A percentile compares a stretch with the other conserved stretches of the same genome.
These are phyloP conservation scores for Antheraea pernyi DNA, from an alignment of 1,140 invertebrate genomes.

Conservation along the genomic window DNA sequence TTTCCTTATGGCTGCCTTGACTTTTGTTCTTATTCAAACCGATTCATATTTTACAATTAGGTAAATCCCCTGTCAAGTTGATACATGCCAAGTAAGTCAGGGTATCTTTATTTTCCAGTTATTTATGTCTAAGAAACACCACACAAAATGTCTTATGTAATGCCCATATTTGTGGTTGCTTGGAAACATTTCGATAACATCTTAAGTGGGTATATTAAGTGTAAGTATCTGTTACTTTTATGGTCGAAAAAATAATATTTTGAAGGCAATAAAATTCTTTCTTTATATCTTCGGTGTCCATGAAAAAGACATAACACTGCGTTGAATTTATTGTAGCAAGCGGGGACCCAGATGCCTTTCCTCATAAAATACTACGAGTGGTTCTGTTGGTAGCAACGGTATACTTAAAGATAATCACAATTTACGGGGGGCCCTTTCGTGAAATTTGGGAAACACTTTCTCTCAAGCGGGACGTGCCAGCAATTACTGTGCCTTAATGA, in stretches of 20 bases:
- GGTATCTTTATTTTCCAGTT: no score
- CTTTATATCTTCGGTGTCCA: slow-evolving; percentile 50
- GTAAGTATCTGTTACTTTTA: slow-evolving; percentile 37
- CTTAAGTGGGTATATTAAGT: slow-evolving; percentile 27
- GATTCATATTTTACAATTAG: no score
- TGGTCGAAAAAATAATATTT: slow-evolving; percentile 48
- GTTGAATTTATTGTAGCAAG: slow-evolving; percentile 67
- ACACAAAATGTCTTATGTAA: not conserved
- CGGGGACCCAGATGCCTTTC: slow-evolving; percentile 68
- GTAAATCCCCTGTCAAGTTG: no score
- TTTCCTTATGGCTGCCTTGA: no score
- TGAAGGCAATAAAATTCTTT: slow-evolving; percentile 54
- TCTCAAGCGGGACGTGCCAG: slow-evolving; percentile 44
- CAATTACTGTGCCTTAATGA: slow-evolving; percentile 59
- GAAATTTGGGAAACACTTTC: slow-evolving; percentile 55
- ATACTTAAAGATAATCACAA: slow-evolving; percentile 71
- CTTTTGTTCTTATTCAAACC: no score
- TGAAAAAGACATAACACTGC: slow-evolving; percentile 63
- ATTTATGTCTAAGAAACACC: no score
- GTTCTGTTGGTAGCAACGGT: slow-evolving; percentile 57
- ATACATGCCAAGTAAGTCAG: no score
- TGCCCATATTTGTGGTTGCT: not conserved
- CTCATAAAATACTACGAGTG: slow-evolving; percentile 73
- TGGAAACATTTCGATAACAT: slow-evolving; percentile 16
- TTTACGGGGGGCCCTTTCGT: slow-evolving; percentile 60